Evolutionary conservation across 2,888 invertebrate genomes (phyloP), one percentile per base, ranked within the genome.

Genomic region (Lasioglossum calceatum): DNA sequence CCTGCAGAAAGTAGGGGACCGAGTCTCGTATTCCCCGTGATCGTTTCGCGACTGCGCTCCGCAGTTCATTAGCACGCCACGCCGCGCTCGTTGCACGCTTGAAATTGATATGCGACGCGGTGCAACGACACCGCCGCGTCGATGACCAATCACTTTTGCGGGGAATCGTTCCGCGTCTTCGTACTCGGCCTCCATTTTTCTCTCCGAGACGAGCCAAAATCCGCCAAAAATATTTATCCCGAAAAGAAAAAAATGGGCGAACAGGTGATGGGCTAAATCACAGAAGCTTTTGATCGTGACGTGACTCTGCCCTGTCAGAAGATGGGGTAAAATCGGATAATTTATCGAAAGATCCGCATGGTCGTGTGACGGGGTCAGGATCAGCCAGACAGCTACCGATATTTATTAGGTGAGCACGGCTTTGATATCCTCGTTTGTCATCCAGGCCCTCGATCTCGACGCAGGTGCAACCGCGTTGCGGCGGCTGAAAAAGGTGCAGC

Each of bases 61-160:
- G 88, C 84, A 82, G 88, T 88, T 89, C 88, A 88, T 89, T 89
- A 89, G 86, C 88, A 88, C 85, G 78, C 77, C 67, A 73, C 78
- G 73, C 44, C 44, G 36, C 79, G 44, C 58, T 70, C 70, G 79
- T 39, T 82, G 77, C 47, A 78, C 74, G 58, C 86, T 84, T 86
- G 81, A 87, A 87, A 87, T 81, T 81, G 87, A 86, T 87, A 87
- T 77, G 87, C 84, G 58, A 74, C 36, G 77, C 74, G 84, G 81
- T 79, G 84, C 84, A 84, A 84, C 81, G 87, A 86, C 86, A 87
- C 47, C 61, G 27, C 47, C 61, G 27, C 0, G 54, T 14, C 80
- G 83, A 83, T 83, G 70, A 86, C 75, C 86, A 84, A 71, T 84
- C 84, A 76, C 78, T 61, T 78, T 86, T 83, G 86, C 77, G 27